Evolutionary conservation across 2,113 vertebrate species (phyloP).

Genomic region (Amphilophus citrinellus): DNA sequence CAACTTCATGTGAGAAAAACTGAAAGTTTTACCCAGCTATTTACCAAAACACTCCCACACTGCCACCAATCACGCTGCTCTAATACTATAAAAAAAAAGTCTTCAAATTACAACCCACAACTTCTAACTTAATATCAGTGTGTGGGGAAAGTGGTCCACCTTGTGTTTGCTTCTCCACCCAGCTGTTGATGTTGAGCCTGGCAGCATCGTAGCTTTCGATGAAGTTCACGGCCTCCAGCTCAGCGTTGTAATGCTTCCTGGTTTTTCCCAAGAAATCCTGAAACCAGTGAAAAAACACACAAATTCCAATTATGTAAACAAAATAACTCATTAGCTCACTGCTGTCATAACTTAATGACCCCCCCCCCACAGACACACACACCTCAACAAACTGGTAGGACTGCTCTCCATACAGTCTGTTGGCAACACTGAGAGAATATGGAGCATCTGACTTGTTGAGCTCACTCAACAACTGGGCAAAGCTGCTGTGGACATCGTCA

Average conservation of each 20-base stretch:
- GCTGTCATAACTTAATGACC: background rate
- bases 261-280: constrained; percentile 77
- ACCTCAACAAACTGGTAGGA: constrained; percentile 87
- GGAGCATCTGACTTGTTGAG: constrained; percentile 83
- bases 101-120: background rate
- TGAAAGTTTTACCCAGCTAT: background rate
- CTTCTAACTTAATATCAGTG: background rate
- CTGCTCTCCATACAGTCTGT: constrained; percentile 89
- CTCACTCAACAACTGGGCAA: constrained; percentile 79
- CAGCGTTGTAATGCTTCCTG: constrained; percentile 72
- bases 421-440: constrained; percentile 87
- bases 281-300: background rate
- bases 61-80: too few species aligned
- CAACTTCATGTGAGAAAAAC: background rate
- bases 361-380: background rate
- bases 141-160: constrained; percentile 53
- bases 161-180: constrained; percentile 81
- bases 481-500: constrained; percentile 80
- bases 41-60: background rate
- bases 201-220: constrained; percentile 39
- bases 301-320: background rate
- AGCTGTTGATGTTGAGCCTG: constrained; percentile 79
- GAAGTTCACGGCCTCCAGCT: constrained; percentile 81
- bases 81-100: background rate
- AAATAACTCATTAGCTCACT: background rate